phyloP scores from a whole-genome alignment of 2,888 invertebrate genomes.

The Mechanitis messenoides region DNA sequence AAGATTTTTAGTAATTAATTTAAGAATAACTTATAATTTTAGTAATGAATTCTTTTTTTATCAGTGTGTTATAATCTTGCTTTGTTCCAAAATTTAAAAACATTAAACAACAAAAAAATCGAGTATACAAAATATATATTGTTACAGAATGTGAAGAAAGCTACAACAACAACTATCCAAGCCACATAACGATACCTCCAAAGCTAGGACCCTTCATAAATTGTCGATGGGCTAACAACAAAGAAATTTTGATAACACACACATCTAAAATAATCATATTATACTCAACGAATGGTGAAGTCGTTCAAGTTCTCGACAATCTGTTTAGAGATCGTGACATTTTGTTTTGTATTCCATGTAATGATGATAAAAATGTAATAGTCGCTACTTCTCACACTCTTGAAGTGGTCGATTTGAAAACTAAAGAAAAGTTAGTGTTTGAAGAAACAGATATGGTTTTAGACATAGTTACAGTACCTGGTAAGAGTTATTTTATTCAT shows the following conservation, averaged over 20 bases:
- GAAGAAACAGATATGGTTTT: conserved; percentile 52
- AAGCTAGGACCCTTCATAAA: conserved; percentile 51
- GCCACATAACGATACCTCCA: conserved; percentile 48
- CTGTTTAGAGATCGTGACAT: conserved; percentile 51
- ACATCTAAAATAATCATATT: conserved; percentile 56
- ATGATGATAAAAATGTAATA: conserved; percentile 54
- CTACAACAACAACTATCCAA: conserved; percentile 51
- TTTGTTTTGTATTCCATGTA: conserved; percentile 54
- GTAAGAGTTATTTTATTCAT: conserved; percentile 38
- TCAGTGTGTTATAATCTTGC: no score
- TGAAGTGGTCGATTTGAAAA: conserved; percentile 53
- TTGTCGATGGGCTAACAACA: conserved; percentile 61
- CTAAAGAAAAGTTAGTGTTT: conserved; percentile 49
- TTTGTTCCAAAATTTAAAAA: no score
- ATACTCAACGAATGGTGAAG: conserved; percentile 50
- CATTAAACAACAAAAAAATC: no score
- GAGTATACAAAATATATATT: not conserved
- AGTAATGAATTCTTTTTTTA: no score
- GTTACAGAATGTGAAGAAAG: conserved; percentile 57
- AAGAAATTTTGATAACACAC: conserved; percentile 56
- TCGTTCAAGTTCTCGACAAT: conserved; percentile 44
- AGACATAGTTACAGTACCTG: conserved; percentile 58
- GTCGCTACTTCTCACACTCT: conserved; percentile 47
- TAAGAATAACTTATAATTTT: no score
- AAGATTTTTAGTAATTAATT: no score